A percentile compares a stretch with the other conserved stretches of the same genome.
These are phyloP conservation scores for Pollicipes pollicipes DNA, from an alignment of 1,140 invertebrate genomes.

Conservation along the genomic window DNA sequence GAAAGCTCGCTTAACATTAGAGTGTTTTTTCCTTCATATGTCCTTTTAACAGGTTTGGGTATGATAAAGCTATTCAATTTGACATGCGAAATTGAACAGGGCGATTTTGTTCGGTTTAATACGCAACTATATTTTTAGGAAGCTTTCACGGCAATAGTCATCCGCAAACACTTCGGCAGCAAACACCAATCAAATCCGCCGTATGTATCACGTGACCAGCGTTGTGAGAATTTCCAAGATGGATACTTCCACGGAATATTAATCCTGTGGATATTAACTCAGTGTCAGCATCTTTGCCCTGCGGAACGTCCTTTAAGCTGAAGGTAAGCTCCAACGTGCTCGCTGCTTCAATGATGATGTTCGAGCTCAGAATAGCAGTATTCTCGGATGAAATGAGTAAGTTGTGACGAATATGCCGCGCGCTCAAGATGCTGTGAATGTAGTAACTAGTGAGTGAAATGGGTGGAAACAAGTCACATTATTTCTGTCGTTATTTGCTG, in stretches of 20 bases:
- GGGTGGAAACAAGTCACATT: too few relatives aligned
- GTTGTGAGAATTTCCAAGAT: not conserved
- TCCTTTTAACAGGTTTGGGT: too few relatives aligned
- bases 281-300: not conserved
- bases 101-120: too few relatives aligned
- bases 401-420: not conserved
- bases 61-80: too few relatives aligned
- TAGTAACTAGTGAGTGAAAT: too few relatives aligned
- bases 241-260: not conserved
- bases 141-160: not conserved
- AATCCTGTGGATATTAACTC: not conserved
- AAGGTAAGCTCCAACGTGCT: not conserved
- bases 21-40: too few relatives aligned
- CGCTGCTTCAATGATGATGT: too few relatives aligned
- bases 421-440: too few relatives aligned
- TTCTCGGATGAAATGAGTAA: not conserved
- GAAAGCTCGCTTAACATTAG: too few relatives aligned
- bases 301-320: not conserved
- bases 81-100: too few relatives aligned
- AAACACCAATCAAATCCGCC: not conserved
- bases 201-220: not conserved
- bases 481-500: too few relatives aligned
- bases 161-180: not conserved
- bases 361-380: not conserved
- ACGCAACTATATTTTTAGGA: not conserved